These are phyloP conservation scores for Thumatha senex DNA, from an alignment of 2,888 invertebrate species.

Conservation along the genomic window DNA sequence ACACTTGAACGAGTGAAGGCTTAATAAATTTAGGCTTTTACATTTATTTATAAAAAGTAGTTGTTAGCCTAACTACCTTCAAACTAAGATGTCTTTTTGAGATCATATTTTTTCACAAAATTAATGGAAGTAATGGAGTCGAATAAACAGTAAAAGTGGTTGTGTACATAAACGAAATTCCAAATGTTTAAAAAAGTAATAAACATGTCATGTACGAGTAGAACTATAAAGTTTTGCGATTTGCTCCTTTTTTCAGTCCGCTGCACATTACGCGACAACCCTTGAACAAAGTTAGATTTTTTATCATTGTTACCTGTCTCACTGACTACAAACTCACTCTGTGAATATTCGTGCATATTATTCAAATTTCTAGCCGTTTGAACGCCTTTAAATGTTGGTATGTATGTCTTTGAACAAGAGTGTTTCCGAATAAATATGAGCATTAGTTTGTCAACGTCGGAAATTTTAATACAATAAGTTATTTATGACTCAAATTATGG, in stretches of 20 bases:
- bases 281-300: constrained; percentile 58
- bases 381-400: constrained; percentile 1
- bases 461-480: neutral
- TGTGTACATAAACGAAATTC: too few species aligned
- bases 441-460: constrained; percentile 1
- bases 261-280: constrained; percentile 51
- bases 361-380: constrained; percentile 4
- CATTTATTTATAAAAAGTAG: too few species aligned
- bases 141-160: too few species aligned
- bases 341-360: constrained; percentile 15
- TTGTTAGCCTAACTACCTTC: neutral
- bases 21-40: too few species aligned
- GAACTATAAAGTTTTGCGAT: constrained; percentile 28
- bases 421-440: neutral
- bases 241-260: constrained; percentile 54
- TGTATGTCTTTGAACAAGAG: neutral
- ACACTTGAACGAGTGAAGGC: too few species aligned
- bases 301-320: constrained; percentile 38
- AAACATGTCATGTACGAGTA: neutral
- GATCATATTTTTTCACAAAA: too few species aligned
- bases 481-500: neutral
- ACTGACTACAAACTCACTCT: constrained; percentile 22
- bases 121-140: too few species aligned
- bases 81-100: too few species aligned
- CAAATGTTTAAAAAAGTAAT: neutral